Percentiles rank a stretch among this genome's conserved stretches.
Conservation (phyloP, 2,113 vertebrate species). For the Sapayoa aenigma region DNA sequence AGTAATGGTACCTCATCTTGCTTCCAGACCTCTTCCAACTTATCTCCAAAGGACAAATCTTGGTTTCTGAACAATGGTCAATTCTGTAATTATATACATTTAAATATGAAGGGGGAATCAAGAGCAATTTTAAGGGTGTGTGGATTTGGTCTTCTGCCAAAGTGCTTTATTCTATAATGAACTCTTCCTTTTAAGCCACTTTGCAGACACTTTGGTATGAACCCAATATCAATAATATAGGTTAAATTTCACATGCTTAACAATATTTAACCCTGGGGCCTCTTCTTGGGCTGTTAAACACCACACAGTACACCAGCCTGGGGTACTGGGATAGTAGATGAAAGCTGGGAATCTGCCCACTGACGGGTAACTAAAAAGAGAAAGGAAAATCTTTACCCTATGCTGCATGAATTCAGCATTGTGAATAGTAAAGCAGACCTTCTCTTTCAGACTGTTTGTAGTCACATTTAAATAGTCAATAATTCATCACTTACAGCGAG, state of each 20-base stretch:
- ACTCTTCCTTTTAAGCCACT: conserved; percentile 60
- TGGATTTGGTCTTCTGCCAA: conserved; percentile 32
- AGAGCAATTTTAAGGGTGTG: conserved; percentile 29
- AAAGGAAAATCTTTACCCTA: background rate
- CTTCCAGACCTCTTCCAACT: background rate
- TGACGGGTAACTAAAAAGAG: background rate
- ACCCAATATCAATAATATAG: conserved; percentile 64
- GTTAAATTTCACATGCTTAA: conserved; percentile 65
- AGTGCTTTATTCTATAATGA: conserved; percentile 44
- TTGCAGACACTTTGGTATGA: conserved; percentile 63
- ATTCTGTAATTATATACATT: background rate
- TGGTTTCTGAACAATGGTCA: background rate
- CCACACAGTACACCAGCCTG: background rate
- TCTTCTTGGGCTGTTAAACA: conserved; percentile 10
- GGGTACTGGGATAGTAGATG: background rate
- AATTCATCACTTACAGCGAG: conserved; percentile 44
- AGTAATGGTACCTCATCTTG: background rate
- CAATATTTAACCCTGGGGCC: conserved; percentile 63
- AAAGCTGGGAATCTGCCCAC: background rate
- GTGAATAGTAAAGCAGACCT: background rate
- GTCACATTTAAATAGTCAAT: conserved; percentile 61
- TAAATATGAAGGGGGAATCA: conserved; percentile 53
- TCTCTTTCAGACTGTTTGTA: conserved; percentile 37
- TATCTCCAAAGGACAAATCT: background rate
- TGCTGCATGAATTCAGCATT: background rate